phyloP scores from a whole-genome alignment of 2,888 invertebrate species.

The Eristalinus aeneus region DNA sequence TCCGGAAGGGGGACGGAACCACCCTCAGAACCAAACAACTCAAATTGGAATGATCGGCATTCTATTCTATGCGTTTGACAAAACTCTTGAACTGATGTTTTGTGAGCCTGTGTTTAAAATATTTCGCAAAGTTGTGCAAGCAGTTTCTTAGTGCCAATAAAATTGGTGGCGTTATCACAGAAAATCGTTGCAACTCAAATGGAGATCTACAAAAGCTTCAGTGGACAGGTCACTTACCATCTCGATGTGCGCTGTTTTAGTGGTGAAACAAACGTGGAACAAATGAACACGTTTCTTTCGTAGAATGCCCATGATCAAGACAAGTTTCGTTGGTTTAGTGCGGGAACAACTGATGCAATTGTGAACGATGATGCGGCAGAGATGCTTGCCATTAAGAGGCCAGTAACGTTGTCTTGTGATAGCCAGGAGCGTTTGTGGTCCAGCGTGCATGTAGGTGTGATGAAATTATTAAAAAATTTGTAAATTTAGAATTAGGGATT shows the following conservation, averaged over 20 bases:
- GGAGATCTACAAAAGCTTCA: slow-evolving; percentile 71
- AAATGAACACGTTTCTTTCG: slow-evolving; percentile 17
- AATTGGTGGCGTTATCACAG: slow-evolving; percentile 6
- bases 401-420: slow-evolving; percentile 41
- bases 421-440: slow-evolving; percentile 24
- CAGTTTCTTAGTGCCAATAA: neutral
- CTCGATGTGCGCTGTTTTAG: slow-evolving; percentile 27
- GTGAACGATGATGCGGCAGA: slow-evolving; percentile 16
- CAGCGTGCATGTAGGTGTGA: slow-evolving; percentile 31
- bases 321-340: slow-evolving; percentile 16
- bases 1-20: too few relatives aligned
- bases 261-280: slow-evolving; percentile 72
- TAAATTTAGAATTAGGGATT: slow-evolving; percentile 19
- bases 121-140: neutral
- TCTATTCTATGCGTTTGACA: neutral
- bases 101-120: neutral
- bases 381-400: slow-evolving; percentile 21
- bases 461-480: slow-evolving; percentile 33
- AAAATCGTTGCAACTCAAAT: slow-evolving; percentile 72
- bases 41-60: too few relatives aligned
- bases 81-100: neutral
- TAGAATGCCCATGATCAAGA: slow-evolving; percentile 5
- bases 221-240: slow-evolving; percentile 50
- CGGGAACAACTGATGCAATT: slow-evolving; percentile 29
- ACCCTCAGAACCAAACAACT: too few relatives aligned